Evolutionary conservation across 1,140 invertebrate genomes (phyloP).

Genomic region (Drosophila sechellia): DNA sequence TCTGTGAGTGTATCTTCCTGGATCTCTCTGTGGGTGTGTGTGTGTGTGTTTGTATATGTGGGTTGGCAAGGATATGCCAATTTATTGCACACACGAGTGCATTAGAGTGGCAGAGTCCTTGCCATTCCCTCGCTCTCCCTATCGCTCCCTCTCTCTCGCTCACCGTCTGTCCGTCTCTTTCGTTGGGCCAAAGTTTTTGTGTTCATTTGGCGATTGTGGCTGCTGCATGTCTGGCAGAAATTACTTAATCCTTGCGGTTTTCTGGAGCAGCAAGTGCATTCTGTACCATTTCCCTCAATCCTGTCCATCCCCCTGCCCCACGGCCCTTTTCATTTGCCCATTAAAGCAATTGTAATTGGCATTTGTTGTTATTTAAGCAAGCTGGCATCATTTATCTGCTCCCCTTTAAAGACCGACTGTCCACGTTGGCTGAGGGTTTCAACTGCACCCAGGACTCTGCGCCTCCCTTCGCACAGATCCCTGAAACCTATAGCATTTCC

Average conservation of each 20-base stretch:
- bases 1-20: slow-evolving; percentile 19
- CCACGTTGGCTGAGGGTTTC: slow-evolving; percentile 43
- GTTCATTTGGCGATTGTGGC: slow-evolving; percentile 81
- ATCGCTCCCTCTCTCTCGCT: not conserved
- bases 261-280: slow-evolving; percentile 63
- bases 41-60: slow-evolving; percentile 15
- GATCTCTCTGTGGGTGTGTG: not conserved
- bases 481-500: not conserved
- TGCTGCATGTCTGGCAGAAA: slow-evolving; percentile 82
- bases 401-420: slow-evolving; percentile 47
- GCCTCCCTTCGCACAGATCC: not conserved
- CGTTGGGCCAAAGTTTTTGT: slow-evolving; percentile 71
- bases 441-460: not conserved
- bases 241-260: slow-evolving; percentile 83
- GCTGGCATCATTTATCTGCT: slow-evolving; percentile 59
- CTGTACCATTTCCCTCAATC: slow-evolving; percentile 30
- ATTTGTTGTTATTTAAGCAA: slow-evolving; percentile 74
- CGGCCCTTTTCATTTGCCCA: slow-evolving; percentile 20
- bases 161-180: not conserved
- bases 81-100: slow-evolving; percentile 83
- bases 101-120: slow-evolving; percentile 69
- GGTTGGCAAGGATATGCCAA: slow-evolving; percentile 77
- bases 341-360: slow-evolving; percentile 80
- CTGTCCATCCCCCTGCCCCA: not conserved
- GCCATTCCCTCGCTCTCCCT: slow-evolving; percentile 8